A percentile compares a stretch with the other conserved stretches of the same genome.
These are phyloP conservation scores for Halichoeres trimaculatus DNA, from an alignment of 2,113 vertebrate genomes.

Conservation along the genomic window DNA sequence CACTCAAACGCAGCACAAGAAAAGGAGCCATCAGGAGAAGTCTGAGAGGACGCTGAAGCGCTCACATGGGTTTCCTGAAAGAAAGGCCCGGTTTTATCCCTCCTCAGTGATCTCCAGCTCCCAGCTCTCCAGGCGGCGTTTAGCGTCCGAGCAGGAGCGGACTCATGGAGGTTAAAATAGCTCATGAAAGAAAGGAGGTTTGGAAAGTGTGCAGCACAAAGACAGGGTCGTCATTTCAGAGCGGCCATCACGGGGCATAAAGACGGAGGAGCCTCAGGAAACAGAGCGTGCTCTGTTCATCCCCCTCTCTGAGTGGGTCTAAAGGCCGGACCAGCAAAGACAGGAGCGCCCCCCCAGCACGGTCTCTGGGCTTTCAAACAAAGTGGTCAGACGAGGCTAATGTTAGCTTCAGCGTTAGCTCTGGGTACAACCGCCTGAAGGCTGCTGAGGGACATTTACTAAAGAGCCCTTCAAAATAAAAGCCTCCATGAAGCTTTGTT, in stretches of 20 bases:
- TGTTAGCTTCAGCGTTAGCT: constrained; percentile 17
- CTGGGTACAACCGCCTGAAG: constrained; percentile 10
- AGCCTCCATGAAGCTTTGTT: constrained; percentile 10
- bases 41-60: neutral
- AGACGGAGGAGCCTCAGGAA: constrained; percentile 63
- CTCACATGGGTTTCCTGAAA: constrained; percentile 17
- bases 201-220: constrained; percentile 16
- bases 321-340: constrained; percentile 52
- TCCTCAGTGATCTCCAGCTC: neutral
- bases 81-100: constrained; percentile 2
- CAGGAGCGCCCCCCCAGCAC: constrained; percentile 39
- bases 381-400: constrained; percentile 21
- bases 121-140: constrained; percentile 45
- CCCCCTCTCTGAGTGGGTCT: constrained; percentile 54
- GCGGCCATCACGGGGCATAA: too few species aligned
- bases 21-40: neutral
- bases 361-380: constrained; percentile 26
- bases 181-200: neutral
- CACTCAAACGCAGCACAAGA: neutral
- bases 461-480: constrained; percentile 30
- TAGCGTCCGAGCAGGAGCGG: constrained; percentile 44
- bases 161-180: constrained; percentile 58
- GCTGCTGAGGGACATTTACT: constrained; percentile 41
- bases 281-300: constrained; percentile 61
- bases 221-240: constrained; percentile 30